Conservation (phyloP, 1,140 invertebrate genomes). For the Temnothorax longispinosus region DNA sequence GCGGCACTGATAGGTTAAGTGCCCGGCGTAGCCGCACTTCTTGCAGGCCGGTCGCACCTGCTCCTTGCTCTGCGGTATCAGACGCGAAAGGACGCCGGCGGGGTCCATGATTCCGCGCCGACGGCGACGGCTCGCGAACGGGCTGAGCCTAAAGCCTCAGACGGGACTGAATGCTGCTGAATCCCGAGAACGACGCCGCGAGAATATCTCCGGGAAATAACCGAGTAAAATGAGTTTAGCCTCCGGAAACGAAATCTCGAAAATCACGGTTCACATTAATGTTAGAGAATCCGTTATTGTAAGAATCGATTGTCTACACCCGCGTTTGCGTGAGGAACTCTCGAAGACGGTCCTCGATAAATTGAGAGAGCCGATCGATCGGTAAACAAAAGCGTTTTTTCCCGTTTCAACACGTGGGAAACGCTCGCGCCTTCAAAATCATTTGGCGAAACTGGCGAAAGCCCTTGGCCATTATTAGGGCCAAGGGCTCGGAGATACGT, state of each 20-base stretch:
- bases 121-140: no score
- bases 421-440: not conserved
- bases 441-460: not conserved
- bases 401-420: not conserved
- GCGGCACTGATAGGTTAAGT: constrained; percentile 97
- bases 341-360: not conserved
- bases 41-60: constrained; percentile 93
- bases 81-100: constrained; percentile 83
- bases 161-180: no score
- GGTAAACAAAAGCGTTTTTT: not conserved
- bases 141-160: no score
- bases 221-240: no score
- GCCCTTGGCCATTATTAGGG: not conserved
- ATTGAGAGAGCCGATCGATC: not conserved
- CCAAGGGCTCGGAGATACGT: not conserved
- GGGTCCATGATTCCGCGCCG: constrained; percentile 80
- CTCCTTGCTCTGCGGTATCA: constrained; percentile 89
- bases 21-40: constrained; percentile 97
- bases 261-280: no score
- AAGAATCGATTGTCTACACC: not conserved
- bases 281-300: no score
- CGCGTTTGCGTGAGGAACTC: not conserved
- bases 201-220: no score
- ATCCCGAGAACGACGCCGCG: no score
- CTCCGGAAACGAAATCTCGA: not conserved